These are phyloP conservation scores for Ptychadena robeensis DNA, from an alignment of 2,797 vertebrate genomes.

Conservation along the genomic window DNA sequence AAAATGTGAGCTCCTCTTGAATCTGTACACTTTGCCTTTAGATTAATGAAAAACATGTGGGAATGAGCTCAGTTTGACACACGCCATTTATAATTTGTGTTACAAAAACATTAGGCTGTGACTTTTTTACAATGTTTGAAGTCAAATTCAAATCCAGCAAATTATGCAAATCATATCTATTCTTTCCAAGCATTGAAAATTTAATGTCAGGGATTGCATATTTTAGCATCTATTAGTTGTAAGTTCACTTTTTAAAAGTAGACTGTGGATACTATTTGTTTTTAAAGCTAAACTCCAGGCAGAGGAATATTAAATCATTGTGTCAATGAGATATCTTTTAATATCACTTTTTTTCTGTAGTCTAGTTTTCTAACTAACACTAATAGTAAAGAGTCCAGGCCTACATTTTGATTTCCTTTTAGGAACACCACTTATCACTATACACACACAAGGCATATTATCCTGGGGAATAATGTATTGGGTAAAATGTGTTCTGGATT, in stretches of 20 bases:
- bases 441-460: too few relatives aligned
- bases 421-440: too few relatives aligned
- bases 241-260: constrained; percentile 72
- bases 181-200: constrained; percentile 75
- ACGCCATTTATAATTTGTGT: constrained; percentile 65
- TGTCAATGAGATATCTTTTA: too few relatives aligned
- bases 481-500: too few relatives aligned
- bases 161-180: constrained; percentile 77
- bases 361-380: too few relatives aligned
- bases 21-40: constrained; percentile 59
- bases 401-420: too few relatives aligned
- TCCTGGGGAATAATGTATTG: too few relatives aligned
- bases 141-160: constrained; percentile 69
- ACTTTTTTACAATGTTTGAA: constrained; percentile 66
- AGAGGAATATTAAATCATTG: too few relatives aligned
- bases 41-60: constrained; percentile 63
- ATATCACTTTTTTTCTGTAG: too few relatives aligned
- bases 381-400: too few relatives aligned
- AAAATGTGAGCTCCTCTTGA: constrained; percentile 56
- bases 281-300: too few relatives aligned
- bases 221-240: constrained; percentile 81
- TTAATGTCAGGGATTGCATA: constrained; percentile 82
- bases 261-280: constrained; percentile 14
- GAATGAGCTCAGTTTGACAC: constrained; percentile 63
- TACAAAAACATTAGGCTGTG: constrained; percentile 68